Conservation (phyloP, 2,888 invertebrate genomes). For the Gymnosoma rotundatum region DNA sequence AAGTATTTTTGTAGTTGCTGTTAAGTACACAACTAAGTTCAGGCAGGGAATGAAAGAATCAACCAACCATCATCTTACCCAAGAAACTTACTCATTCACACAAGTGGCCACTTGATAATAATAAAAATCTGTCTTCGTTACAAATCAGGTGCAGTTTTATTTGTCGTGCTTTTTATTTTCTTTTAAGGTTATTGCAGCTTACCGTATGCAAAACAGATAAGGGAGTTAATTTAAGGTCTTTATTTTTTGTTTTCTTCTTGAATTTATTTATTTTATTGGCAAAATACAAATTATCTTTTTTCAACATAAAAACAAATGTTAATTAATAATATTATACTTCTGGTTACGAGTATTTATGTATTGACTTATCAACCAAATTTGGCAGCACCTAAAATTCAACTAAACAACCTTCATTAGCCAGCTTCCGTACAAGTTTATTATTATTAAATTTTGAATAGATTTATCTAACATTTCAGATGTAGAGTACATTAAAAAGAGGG, state of each 20-base stretch:
- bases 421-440: no score
- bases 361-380: no score
- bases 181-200: neutral
- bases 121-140: slow-evolving; percentile 31
- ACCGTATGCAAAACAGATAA: neutral
- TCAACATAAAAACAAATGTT: no score
- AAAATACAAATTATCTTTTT: neutral
- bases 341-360: no score
- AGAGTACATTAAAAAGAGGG: no score
- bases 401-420: no score
- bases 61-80: slow-evolving; percentile 47
- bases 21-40: slow-evolving; percentile 42
- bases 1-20: slow-evolving; percentile 46
- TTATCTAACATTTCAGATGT: no score
- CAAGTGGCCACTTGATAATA: slow-evolving; percentile 58
- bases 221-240: slow-evolving; percentile 35
- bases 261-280: neutral
- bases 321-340: no score
- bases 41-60: slow-evolving; percentile 34
- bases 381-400: no score
- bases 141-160: slow-evolving; percentile 60
- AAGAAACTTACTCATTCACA: no score
- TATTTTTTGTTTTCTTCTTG: neutral
- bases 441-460: no score
- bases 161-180: slow-evolving; percentile 1